Percentiles rank a stretch among this genome's conserved stretches.
Conservation (phyloP, 2,888 invertebrate species). For the Metacarcinus magister region DNA sequence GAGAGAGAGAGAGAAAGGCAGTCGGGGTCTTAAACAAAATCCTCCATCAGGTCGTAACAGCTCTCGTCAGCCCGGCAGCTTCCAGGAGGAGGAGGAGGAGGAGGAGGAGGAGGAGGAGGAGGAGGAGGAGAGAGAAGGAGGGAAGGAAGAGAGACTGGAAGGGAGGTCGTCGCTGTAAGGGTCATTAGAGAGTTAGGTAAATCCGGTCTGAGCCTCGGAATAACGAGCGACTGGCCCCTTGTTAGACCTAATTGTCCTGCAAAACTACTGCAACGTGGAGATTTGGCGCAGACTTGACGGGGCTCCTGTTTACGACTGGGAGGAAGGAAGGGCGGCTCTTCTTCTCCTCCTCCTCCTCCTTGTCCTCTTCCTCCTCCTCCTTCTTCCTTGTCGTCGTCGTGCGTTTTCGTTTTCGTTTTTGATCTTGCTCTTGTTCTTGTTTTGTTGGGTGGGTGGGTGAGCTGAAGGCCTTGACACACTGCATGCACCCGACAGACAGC, state of each 20-base stretch:
- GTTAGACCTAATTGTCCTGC: slow-evolving; percentile 78
- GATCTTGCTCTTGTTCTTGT: neutral
- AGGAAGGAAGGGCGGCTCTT: neutral
- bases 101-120: neutral
- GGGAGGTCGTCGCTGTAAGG: slow-evolving; percentile 51
- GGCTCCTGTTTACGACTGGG: neutral
- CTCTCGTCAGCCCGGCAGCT: neutral
- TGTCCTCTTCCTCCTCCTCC: neutral
- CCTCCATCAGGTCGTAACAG: slow-evolving; percentile 18
- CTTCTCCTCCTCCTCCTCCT: neutral
- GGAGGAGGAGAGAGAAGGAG: neutral
- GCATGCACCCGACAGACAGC: neutral
- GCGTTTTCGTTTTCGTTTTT: neutral
- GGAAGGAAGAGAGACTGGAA: neutral
- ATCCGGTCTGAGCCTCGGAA: slow-evolving; percentile 72
- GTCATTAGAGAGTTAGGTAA: slow-evolving; percentile 75
- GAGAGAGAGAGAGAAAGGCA: slow-evolving; percentile 42
- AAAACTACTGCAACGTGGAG: slow-evolving; percentile 73
- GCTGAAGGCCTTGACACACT: neutral
- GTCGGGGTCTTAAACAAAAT: slow-evolving; percentile 21
- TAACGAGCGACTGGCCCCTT: slow-evolving; percentile 69
- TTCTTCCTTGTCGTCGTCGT: neutral
- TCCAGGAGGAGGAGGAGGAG: neutral
- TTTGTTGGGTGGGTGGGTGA: neutral
- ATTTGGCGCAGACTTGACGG: slow-evolving; percentile 69